Evolutionary conservation across 1,140 invertebrate species (phyloP).

Genomic region (Episyrphus balteatus): DNA sequence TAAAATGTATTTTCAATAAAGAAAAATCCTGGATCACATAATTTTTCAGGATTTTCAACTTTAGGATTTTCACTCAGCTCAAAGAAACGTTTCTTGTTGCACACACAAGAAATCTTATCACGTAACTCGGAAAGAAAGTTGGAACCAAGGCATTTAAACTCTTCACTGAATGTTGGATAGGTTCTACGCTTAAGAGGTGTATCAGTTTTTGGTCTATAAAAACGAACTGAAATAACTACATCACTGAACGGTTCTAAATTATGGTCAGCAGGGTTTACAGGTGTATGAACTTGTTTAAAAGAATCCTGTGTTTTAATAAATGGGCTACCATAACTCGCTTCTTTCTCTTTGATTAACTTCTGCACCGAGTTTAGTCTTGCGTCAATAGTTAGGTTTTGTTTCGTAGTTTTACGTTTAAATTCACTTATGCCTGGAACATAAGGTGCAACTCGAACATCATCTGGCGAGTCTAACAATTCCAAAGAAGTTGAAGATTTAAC

Average conservation of each 20-base stretch:
- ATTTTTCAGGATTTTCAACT: slow-evolving; percentile 34
- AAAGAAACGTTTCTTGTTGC: slow-evolving; percentile 47
- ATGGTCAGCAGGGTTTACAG: background rate
- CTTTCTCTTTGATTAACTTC: background rate
- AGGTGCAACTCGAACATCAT: slow-evolving; percentile 1
- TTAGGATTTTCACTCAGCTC: slow-evolving; percentile 52
- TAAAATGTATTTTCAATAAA: slow-evolving; percentile 72
- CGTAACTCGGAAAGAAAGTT: slow-evolving; percentile 52
- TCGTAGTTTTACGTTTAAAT: background rate
- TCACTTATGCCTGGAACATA: slow-evolving; percentile 4
- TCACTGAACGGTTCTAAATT: slow-evolving; percentile 18
- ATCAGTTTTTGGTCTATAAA: slow-evolving; percentile 37
- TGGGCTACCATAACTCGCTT: background rate
- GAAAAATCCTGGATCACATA: slow-evolving; percentile 52
- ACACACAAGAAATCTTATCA: slow-evolving; percentile 55
- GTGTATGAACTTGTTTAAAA: background rate
- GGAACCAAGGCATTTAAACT: slow-evolving; percentile 48
- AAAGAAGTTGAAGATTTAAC: background rate
- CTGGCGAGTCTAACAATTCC: background rate
- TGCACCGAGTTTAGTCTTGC: slow-evolving; percentile 3
- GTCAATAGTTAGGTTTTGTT: background rate
- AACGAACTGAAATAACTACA: slow-evolving; percentile 34
- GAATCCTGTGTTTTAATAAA: slow-evolving; percentile 5
- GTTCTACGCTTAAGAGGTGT: slow-evolving; percentile 12
- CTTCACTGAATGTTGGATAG: slow-evolving; percentile 42